Conservation (phyloP, 2,797 vertebrate species). For the Myotis planiceps region DNA sequence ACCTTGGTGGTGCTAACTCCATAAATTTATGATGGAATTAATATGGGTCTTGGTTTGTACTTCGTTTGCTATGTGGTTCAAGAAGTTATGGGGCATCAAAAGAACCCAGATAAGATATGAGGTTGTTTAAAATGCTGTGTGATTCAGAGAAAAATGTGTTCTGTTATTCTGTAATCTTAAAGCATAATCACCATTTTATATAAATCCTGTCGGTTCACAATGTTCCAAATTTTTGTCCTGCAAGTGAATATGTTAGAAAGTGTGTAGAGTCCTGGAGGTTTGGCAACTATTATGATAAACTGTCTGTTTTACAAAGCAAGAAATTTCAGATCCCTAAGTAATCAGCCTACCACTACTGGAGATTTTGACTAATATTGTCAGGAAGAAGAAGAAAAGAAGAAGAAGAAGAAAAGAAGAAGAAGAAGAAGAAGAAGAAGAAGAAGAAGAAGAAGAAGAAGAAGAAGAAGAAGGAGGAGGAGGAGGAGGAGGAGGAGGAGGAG, state of each 20-base stretch:
- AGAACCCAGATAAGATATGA: background rate
- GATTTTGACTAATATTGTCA: background rate
- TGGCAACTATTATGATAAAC: background rate
- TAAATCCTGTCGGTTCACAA: background rate
- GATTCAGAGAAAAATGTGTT: background rate
- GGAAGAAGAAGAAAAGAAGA: background rate
- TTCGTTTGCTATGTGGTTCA: background rate
- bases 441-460: no score
- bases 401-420: background rate
- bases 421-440: no score
- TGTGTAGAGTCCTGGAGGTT: accelerated
- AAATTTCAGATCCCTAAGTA: background rate
- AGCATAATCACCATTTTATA: background rate
- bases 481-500: no score
- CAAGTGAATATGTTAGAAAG: background rate
- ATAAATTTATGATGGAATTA: background rate
- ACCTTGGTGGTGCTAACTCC: background rate
- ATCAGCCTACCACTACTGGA: background rate
- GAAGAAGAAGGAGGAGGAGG: no score
- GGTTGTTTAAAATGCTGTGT: background rate
- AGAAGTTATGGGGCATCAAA: background rate
- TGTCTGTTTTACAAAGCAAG: background rate
- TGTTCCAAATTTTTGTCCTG: background rate
- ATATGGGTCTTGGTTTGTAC: background rate
- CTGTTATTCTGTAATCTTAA: background rate